Evolutionary conservation across 2,888 invertebrate genomes (phyloP).

Genomic region (Zootermopsis nevadensis): DNA sequence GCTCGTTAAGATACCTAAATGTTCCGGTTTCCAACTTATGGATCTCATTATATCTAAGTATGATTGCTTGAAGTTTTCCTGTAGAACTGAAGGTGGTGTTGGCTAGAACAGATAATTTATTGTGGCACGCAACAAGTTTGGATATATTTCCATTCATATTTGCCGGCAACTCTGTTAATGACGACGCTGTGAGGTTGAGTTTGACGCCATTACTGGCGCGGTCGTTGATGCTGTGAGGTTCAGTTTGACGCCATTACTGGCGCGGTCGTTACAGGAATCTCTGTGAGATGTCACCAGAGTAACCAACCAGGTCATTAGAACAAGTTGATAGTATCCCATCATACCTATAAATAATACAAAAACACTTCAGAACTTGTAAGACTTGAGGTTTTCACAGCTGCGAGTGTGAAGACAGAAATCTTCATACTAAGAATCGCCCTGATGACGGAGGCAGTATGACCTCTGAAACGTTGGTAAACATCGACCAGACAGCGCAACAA

Average conservation of each 20-base stretch:
- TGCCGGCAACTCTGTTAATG: neutral
- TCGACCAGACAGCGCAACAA: too few species aligned
- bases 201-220: too few species aligned
- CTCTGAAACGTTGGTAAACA: too few species aligned
- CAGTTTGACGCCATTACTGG: neutral
- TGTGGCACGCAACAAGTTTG: neutral
- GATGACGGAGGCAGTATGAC: too few species aligned
- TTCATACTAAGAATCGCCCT: too few species aligned
- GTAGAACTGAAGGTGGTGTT: neutral
- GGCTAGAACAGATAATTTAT: neutral
- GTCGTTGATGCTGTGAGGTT: neutral
- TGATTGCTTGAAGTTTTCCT: neutral
- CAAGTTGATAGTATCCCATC: neutral
- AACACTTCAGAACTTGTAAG: too few species aligned
- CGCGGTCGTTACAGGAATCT: neutral
- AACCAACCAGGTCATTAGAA: neutral
- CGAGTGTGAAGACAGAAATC: too few species aligned
- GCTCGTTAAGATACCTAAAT: neutral
- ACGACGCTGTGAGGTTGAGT: neutral
- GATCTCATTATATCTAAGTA: neutral
- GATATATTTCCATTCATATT: neutral
- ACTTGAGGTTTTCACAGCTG: too few species aligned
- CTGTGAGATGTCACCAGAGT: neutral
- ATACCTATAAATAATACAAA: neutral
- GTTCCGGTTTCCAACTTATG: neutral